phyloP scores from a whole-genome alignment of 2,113 vertebrate genomes.

The Panthera tigris region DNA sequence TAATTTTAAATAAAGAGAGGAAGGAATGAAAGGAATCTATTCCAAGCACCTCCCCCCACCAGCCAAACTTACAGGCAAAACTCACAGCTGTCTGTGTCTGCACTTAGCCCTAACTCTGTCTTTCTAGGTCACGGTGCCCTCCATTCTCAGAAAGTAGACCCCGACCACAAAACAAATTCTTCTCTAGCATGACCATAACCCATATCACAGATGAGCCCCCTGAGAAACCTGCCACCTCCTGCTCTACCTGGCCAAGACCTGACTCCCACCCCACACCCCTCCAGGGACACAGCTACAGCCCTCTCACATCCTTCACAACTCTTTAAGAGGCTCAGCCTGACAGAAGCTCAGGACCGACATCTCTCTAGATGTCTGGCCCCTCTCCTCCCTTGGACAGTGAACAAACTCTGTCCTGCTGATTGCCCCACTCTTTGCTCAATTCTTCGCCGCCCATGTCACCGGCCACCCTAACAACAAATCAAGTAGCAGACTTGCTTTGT shows the following conservation, averaged over 20 bases:
- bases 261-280: not conserved
- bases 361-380: not conserved
- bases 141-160: not conserved
- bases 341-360: not conserved
- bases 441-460: not conserved
- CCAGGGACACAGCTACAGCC: not conserved
- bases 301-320: not conserved
- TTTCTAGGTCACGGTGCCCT: not conserved
- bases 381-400: not conserved
- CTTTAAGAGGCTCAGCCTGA: not conserved
- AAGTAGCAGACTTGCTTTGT: slow-evolving; percentile 45
- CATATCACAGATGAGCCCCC: not conserved
- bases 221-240: not conserved
- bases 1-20: not conserved
- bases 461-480: not conserved
- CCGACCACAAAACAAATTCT: not conserved
- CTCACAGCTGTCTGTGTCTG: not conserved
- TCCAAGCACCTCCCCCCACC: not conserved
- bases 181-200: not conserved
- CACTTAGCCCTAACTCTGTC: not conserved
- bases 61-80: not conserved
- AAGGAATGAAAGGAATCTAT: not conserved
- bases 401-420: not conserved
- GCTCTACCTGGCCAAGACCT: not conserved
- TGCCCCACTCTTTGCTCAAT: not conserved